These are phyloP conservation scores for crab-eating macaque (Macaca fascicularis) DNA, from an alignment of 2,113 vertebrate species.

Conservation along the genomic window DNA sequence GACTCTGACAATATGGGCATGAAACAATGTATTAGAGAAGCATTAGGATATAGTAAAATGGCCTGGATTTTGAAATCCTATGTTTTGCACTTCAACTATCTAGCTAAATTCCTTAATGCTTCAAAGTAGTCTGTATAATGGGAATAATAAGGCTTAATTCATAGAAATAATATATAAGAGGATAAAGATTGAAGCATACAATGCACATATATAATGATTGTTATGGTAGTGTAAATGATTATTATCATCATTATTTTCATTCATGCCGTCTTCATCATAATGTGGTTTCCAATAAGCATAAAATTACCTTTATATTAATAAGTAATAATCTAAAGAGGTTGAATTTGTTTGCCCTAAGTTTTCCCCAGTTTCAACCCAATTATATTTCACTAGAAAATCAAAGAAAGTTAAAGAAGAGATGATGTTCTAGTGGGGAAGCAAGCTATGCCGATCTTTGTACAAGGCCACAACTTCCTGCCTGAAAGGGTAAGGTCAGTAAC, in stretches of 20 bases:
- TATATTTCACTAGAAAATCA: neutral
- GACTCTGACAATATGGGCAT: neutral
- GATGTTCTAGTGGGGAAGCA: neutral
- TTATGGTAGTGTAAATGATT: neutral
- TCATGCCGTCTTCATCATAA: neutral
- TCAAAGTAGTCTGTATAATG: neutral
- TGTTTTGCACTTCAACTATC: neutral
- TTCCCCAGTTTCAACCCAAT: fast-evolving
- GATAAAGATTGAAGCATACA: neutral
- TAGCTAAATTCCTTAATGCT: neutral
- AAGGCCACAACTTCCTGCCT: fast-evolving
- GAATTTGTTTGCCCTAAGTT: neutral
- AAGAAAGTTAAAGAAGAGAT: fast-evolving
- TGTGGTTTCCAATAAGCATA: neutral
- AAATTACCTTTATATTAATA: neutral
- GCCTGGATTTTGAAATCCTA: neutral
- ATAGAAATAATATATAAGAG: neutral
- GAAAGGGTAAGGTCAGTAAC: neutral
- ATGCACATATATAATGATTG: neutral
- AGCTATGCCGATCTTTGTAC: neutral
- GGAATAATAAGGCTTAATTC: neutral
- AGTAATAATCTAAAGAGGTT: neutral
- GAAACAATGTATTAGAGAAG: neutral
- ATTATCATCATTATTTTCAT: neutral
- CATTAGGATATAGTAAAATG: neutral